Percentiles rank a stretch among this genome's conserved stretches.
Evolutionary conservation across 2,888 invertebrate species (phyloP).

Genomic region (Lucinisca nassula): DNA sequence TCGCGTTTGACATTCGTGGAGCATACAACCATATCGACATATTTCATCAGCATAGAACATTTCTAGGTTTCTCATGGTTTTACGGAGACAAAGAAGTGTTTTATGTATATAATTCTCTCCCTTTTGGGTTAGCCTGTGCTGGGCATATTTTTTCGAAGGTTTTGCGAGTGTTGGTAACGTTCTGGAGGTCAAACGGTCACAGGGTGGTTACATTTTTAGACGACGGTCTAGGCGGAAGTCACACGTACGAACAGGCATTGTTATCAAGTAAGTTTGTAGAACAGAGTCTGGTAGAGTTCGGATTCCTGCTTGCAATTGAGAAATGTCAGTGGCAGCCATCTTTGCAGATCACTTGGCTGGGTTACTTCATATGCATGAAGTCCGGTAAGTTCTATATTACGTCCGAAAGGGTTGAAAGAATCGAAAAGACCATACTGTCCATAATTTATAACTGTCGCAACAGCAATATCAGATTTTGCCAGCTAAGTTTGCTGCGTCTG

Average conservation of each 20-base stretch:
- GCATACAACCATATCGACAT: conserved; percentile 33
- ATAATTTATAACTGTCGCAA: too few relatives aligned
- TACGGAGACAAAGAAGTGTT: not conserved
- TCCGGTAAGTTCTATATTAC: not conserved
- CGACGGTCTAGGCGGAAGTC: conserved; percentile 43
- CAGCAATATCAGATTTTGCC: too few relatives aligned
- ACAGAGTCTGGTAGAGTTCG: not conserved
- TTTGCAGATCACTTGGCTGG: conserved; percentile 22
- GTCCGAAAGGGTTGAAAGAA: not conserved
- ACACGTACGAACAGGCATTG: conserved; percentile 5
- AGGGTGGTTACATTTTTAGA: conserved; percentile 56
- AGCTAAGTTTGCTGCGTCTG: too few relatives aligned
- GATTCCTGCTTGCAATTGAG: conserved; percentile 1
- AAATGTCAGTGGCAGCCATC: conserved; percentile 34
- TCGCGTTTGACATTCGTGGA: not conserved
- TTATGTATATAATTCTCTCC: conserved; percentile 34
- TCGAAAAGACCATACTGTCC: too few relatives aligned
- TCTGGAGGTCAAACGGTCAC: conserved; percentile 37
- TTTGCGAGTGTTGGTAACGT: conserved; percentile 32
- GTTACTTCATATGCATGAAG: not conserved
- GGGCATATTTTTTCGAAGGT: conserved; percentile 60
- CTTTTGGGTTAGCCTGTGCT: conserved; percentile 49
- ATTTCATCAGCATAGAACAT: conserved; percentile 32
- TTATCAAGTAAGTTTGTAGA: not conserved
- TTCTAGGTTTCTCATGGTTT: conserved; percentile 44